Evolutionary conservation across 2,797 vertebrate genomes (phyloP), one percentile per base, ranked within the genome.

Genomic region (Platalea minor): DNA sequence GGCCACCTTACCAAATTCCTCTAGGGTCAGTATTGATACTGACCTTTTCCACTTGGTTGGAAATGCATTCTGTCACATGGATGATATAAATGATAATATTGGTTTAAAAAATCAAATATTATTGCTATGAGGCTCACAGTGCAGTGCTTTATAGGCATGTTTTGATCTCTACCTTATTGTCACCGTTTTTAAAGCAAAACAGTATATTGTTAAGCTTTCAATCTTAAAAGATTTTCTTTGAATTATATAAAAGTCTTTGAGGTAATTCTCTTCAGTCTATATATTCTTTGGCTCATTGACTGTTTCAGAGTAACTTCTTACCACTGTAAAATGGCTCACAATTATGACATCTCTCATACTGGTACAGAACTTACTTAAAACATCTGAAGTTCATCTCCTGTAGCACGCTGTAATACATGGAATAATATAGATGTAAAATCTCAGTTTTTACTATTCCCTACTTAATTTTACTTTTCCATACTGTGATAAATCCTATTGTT

Each of bases 381-480:
- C 51, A 46, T 19, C 74, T 95, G 37, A 61, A 89, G 17, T 84
- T 53, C 77, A 69, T 83, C 65, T 65, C 78, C 60, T 39, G 75
- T 81, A 31, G 79, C 46, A 85, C 48, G 83, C 48, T 65, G 24
- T 73, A 70, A 43, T 65, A 17, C 10, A 1, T 23, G 80, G 69
- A 93, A 94, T 63, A 50, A 45, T 72, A 68, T 68, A 41, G 31
- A 73, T 53, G 57, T 94, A 91, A 96, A 93, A 92, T 88, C 45
- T 48, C 72, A 85, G 64, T 78, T 84, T 91, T 74, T 93, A 33
- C 39, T 45, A 15, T 63, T 65, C 31, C 25, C 19, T 67, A 45
- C 53, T 88, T 93, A 86, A 76, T 93, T 93, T 96, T 92, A 50
- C 60, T 89, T 87, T 88, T 93, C 39, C 74, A 16, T 56, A 35